Evolutionary conservation across 2,797 vertebrate genomes (phyloP).

Genomic region (Lemur catta): DNA sequence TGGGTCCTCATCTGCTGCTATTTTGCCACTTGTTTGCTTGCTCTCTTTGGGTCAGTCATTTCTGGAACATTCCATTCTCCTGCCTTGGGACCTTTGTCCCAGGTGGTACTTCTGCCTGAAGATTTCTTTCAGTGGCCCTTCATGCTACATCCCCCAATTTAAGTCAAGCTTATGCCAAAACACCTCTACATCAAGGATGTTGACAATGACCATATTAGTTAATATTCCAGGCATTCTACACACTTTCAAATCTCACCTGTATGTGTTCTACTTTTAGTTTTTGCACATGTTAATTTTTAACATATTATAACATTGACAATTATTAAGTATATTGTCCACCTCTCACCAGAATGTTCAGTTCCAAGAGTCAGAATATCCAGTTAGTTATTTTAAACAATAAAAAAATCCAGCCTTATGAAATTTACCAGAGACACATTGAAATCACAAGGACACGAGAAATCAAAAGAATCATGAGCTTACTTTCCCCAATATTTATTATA

Average conservation of each 20-base stretch:
- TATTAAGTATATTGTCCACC: background rate
- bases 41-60: background rate
- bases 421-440: background rate
- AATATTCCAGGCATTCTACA: background rate
- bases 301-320: background rate
- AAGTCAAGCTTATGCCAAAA: background rate
- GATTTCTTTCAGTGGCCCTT: background rate
- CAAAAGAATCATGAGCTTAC: background rate
- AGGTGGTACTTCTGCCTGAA: background rate
- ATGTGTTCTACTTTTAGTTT: background rate
- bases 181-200: background rate
- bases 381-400: background rate
- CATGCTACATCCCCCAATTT: background rate
- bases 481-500: background rate
- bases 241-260: background rate
- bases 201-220: background rate
- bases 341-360: background rate
- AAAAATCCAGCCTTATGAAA: background rate
- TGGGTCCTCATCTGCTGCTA: background rate
- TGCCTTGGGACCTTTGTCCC: background rate
- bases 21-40: too few relatives aligned
- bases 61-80: background rate
- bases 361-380: background rate
- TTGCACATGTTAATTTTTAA: background rate
- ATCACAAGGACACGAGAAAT: background rate